Evolutionary conservation across 1,140 invertebrate species (phyloP).

Genomic region (Solenopsis invicta): DNA sequence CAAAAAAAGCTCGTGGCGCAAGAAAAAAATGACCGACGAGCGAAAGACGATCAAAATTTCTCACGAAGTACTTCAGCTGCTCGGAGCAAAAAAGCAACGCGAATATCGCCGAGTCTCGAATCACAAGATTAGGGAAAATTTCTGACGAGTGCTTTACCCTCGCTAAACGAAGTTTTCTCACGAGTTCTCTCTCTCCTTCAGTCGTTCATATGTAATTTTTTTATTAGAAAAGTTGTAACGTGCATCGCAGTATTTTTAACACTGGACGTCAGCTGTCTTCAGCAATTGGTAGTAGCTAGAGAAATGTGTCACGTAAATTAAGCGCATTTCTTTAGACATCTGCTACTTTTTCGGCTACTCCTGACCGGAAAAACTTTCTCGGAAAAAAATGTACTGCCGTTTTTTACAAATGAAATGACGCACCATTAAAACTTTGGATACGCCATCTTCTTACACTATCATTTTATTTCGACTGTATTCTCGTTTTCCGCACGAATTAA

Average conservation of each 20-base stretch:
- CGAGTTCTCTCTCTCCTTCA: conserved; percentile 55
- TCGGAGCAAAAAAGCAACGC: conserved; percentile 51
- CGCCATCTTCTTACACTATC: not conserved
- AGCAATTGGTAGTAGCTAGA: not conserved
- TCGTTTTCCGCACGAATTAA: conserved; percentile 9
- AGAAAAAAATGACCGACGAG: conserved; percentile 19
- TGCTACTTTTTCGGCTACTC: conserved; percentile 18
- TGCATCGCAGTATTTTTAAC: not conserved
- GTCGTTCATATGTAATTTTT: conserved; percentile 41
- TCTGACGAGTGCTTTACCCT: conserved; percentile 34
- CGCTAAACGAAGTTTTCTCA: conserved; percentile 3
- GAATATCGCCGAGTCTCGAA: conserved; percentile 39
- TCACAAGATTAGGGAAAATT: conserved; percentile 58
- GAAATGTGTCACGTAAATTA: conserved; percentile 44
- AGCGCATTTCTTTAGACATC: conserved; percentile 52
- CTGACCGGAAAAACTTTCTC: not conserved
- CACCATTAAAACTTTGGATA: too few relatives aligned
- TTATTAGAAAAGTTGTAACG: conserved; percentile 53
- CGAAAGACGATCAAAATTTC: conserved; percentile 57
- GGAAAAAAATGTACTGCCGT: not conserved
- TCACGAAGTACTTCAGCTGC: conserved; percentile 74
- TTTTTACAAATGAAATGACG: not conserved
- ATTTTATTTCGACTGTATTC: conserved; percentile 19
- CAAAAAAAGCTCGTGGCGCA: conserved; percentile 2
- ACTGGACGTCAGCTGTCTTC: conserved; percentile 30